Evolutionary conservation across 2,888 invertebrate genomes (phyloP).

Genomic region (Metopia argyrocephala): DNA sequence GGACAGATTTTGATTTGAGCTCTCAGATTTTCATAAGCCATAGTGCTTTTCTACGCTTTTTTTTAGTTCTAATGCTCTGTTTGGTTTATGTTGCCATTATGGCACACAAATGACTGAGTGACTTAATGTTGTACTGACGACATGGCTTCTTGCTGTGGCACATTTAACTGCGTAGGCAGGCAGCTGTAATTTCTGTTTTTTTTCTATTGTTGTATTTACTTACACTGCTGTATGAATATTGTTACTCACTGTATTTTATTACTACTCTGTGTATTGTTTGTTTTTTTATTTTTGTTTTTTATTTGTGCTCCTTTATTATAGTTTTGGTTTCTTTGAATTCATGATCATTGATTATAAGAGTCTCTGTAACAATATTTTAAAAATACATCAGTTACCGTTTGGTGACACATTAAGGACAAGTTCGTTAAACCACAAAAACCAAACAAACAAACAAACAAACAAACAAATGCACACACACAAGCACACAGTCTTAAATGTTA

Average conservation of each 20-base stretch:
- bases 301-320: not conserved
- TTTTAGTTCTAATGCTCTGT: constrained; percentile 9
- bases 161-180: constrained; percentile 61
- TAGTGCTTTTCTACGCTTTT: not conserved
- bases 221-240: constrained; percentile 22
- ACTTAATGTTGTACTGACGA: constrained; percentile 36
- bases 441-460: not conserved
- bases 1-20: too few relatives aligned
- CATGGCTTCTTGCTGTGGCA: constrained; percentile 52
- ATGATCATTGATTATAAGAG: constrained; percentile 63
- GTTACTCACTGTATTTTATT: not conserved
- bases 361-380: constrained; percentile 60
- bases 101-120: constrained; percentile 65
- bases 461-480: not conserved
- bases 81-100: constrained; percentile 64
- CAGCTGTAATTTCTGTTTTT: constrained; percentile 40
- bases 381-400: constrained; percentile 64
- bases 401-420: constrained; percentile 65
- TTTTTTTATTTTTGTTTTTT: not conserved
- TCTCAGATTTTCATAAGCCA: not conserved
- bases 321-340: constrained; percentile 46
- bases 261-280: not conserved
- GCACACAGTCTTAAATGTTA: not conserved
- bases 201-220: not conserved
- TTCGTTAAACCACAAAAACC: constrained; percentile 60